phyloP scores from a whole-genome alignment of 2,113 vertebrate genomes.

The Alligator mississippiensis region DNA sequence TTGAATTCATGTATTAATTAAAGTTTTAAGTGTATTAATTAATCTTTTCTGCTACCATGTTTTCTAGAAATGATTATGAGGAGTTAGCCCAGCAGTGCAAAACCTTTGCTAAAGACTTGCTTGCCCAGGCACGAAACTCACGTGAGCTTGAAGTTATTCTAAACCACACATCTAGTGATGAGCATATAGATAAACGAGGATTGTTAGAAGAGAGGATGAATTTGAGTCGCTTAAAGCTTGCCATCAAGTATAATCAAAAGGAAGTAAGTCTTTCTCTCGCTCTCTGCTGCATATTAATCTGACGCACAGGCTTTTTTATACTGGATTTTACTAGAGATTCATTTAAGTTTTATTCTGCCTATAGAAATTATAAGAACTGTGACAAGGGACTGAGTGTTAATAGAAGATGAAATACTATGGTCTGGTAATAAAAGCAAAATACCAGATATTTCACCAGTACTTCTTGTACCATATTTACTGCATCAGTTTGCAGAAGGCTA shows the following conservation, averaged over 20 bases:
- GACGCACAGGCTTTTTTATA: not conserved
- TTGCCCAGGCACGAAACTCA: conserved; percentile 98
- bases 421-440: not conserved
- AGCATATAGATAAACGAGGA: conserved; percentile 92
- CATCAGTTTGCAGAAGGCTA: not conserved
- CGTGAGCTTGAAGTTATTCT: conserved; percentile 97
- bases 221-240: conserved; percentile 96
- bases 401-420: not conserved
- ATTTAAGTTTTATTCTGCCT: not conserved
- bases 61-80: conserved; percentile 95
- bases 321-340: not conserved
- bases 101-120: conserved; percentile 98
- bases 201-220: conserved; percentile 98
- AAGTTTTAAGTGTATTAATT: not conserved
- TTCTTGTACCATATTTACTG: not conserved
- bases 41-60: not conserved
- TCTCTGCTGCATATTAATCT: not conserved
- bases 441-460: not conserved
- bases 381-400: not conserved
- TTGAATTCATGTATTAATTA: not conserved
- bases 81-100: conserved; percentile 97
- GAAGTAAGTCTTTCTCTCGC: conserved; percentile 83
- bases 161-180: conserved; percentile 95
- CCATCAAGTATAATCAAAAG: conserved; percentile 99
- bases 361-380: not conserved